Base-by-base conservation (phyloP, 2,888 invertebrate genomes). In the Xanthorhoe designata region DNA sequence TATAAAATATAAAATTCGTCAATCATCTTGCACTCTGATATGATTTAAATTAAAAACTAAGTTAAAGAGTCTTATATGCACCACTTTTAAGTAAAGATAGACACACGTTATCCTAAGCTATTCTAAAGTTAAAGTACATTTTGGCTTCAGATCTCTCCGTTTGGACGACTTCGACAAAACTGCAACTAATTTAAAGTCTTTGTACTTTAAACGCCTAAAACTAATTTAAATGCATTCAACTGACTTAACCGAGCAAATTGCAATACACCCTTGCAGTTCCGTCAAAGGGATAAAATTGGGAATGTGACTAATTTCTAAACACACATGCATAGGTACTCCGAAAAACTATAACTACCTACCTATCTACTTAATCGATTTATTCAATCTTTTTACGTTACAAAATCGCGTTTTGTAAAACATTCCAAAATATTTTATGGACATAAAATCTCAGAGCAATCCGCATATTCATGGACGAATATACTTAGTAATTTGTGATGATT, bases 211-310 rank as follows among this genome's bases (percentile, higher is more conserved):
- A 80, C 81, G 70, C 81, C 86, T 91, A 89, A 88, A 85, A 74
- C 90, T 91, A 92, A 72, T 82, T 85, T 92, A 92, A 92, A 92
- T 92, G 92, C 92, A 90, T 85, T 85, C 74, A 78, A 83, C 81
- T 84, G 85, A 89, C 86, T 86, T 84, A 60, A 78, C 78, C 76
- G 78, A 86, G 79, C 82, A 78, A 55, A 81, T 82, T 77, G 78
- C 81, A 74, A 78, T 13, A 75, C 79, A 75, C 61, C 56, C 68
- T 71, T 77, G 82, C 85, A 87, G 83, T 81, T 85, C 83, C 81
- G 81, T 82, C 83, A 82, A 85, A 78, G 78, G 78, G 69, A 75
- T 72, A 78, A 77, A n/a, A 42, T 79, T 77, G 82, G 87, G 86
- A 89, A 88, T 89, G 88, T 86, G 78, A 79, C 81, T 82, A 83